Evolutionary conservation across 2,888 invertebrate species (phyloP).

Genomic region (Acrocyrtus sp.): DNA sequence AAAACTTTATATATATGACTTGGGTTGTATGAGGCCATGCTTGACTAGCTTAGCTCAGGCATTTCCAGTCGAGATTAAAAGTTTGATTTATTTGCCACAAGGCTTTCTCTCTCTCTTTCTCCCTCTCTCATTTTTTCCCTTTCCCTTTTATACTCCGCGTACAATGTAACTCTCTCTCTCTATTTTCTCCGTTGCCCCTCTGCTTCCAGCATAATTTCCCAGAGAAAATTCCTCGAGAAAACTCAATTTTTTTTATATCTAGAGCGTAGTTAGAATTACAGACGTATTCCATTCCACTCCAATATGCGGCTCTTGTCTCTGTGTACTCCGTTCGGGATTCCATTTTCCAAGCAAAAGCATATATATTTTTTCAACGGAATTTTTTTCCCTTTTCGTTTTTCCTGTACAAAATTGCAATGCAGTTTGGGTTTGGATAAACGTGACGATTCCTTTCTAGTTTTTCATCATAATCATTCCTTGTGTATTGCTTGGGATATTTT

Average conservation of each 20-base stretch:
- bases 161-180: slow-evolving; percentile 16
- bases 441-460: slow-evolving; percentile 42
- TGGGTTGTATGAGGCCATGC: slow-evolving; percentile 18
- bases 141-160: slow-evolving; percentile 25
- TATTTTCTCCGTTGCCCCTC: slow-evolving; percentile 22
- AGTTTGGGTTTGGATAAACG: slow-evolving; percentile 31
- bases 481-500: background rate
- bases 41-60: slow-evolving; percentile 61
- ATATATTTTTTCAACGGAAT: background rate
- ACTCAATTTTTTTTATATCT: background rate
- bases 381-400: slow-evolving; percentile 5
- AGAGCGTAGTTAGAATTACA: background rate
- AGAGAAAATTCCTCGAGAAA: background rate
- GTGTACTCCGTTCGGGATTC: background rate
- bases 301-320: background rate
- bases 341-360: background rate
- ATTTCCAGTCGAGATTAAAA: slow-evolving; percentile 62
- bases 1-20: slow-evolving; percentile 6
- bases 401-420: slow-evolving; percentile 28
- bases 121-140: slow-evolving; percentile 37
- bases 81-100: slow-evolving; percentile 62
- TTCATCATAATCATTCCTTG: slow-evolving; percentile 23
- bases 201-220: slow-evolving; percentile 13
- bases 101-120: slow-evolving; percentile 53
- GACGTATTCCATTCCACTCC: background rate